Evolutionary conservation across 2,113 vertebrate genomes (phyloP), one percentile per base, ranked within the genome.

Genomic region (Coptodon rendalli): DNA sequence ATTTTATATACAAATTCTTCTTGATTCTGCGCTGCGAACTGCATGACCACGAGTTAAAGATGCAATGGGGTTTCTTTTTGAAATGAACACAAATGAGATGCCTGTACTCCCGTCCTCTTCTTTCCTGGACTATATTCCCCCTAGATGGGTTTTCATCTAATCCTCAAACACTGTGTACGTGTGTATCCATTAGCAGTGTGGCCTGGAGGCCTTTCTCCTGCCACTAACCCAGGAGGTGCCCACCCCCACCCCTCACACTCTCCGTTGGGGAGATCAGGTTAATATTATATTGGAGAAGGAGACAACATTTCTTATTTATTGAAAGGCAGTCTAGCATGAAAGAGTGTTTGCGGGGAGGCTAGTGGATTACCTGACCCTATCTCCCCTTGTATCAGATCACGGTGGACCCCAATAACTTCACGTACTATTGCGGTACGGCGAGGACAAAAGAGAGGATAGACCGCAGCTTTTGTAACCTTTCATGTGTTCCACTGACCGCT

Each of bases 291-390:
- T 97, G 96, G 92, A 91, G 94, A 92, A 91, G 86, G 91, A 94
- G 90, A 89, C 96, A 97, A 93, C 96, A 97, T 97, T 97, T 97
- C 96, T 97, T 97, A 97, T 97, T 97, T 97, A 97, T 97, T 97
- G 95, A 96, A 97, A 97, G 90, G 93, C 95, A 96, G 92, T 93
- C 92, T 95, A 97, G 95, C 96, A 95, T 96, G 96, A 95, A 96
- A 94, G 94, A 96, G 90, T 93, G 91, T 93, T 93, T 95, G 89
- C 86, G 84, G 93, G 88, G 94, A 94, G 88, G 87, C 92, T 95
- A 95, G 87, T 96, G 96, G 96, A 97, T 97, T 97, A 96, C 96
- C 93, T 96, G 95, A 97, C 95, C 94, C 95, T 91, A 93, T 94
- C 94, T 90, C 82, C 86, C 71, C 73, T 87, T 93, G 87, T 36